phyloP scores from a whole-genome alignment of 2,888 invertebrate species.

The Ophion ellenae region DNA sequence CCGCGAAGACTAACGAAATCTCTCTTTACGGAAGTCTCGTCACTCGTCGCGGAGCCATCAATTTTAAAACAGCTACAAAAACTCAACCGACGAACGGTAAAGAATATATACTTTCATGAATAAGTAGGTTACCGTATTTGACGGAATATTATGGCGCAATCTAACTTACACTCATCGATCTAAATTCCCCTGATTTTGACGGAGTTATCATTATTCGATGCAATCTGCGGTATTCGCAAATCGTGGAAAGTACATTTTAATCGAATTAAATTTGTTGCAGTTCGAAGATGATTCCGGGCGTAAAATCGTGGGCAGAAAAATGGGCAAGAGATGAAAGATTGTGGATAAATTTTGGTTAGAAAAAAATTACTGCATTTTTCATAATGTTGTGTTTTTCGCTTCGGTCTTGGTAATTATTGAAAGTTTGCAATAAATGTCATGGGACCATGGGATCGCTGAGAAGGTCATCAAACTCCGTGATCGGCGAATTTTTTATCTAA shows the following conservation, averaged over 20 bases:
- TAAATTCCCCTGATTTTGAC: no score
- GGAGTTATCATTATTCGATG: no score
- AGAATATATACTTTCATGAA: conserved; percentile 15
- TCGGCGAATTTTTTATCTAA: neutral
- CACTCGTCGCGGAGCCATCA: conserved; percentile 58
- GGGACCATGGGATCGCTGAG: neutral
- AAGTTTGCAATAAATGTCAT: neutral
- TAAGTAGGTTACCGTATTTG: conserved; percentile 20
- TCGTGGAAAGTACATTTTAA: no score
- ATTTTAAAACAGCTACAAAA: conserved; percentile 62
- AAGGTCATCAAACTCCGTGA: neutral
- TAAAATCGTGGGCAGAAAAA: no score
- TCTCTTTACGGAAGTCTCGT: conserved; percentile 63
- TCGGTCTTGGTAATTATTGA: no score
- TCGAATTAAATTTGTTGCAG: no score
- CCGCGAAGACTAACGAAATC: conserved; percentile 65
- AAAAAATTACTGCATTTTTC: no score
- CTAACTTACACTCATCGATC: neutral
- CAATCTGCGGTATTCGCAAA: no score
- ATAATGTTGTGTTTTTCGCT: no score
- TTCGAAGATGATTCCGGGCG: no score
- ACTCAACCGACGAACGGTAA: conserved; percentile 54
- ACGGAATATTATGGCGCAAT: conserved; percentile 3
- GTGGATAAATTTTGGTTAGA: no score
- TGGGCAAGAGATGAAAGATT: no score